phyloP scores from a whole-genome alignment of 2,888 invertebrate genomes.

The Diachrysia chrysitis region DNA sequence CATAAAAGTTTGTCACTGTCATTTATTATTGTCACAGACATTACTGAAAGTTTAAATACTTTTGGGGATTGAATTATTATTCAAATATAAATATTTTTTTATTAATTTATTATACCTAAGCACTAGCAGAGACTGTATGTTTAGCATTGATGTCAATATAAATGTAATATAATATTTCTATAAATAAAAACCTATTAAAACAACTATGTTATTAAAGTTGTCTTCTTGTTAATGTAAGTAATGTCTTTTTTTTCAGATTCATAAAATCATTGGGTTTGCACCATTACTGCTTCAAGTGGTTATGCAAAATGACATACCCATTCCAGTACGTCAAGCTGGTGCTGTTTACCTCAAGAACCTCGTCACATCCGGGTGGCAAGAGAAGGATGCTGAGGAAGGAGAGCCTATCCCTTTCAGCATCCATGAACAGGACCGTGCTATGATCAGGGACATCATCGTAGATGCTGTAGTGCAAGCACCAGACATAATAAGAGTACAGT shows the following conservation, averaged over 20 bases:
- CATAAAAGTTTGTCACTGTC: no score
- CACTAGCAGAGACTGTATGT: no score
- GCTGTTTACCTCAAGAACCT: slow-evolving; percentile 99
- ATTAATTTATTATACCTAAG: no score
- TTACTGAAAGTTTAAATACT: no score
- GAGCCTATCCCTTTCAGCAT: slow-evolving; percentile 94
- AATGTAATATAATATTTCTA: no score
- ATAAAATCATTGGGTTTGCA: slow-evolving; percentile 97
- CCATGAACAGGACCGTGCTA: slow-evolving; percentile 98
- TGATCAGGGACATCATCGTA: slow-evolving; percentile 97
- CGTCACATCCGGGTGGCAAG: slow-evolving; percentile 96
- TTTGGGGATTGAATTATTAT: no score
- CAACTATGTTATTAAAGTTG: no score
- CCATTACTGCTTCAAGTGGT: slow-evolving; percentile 98
- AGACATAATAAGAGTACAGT: slow-evolving; percentile 96
- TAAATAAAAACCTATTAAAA: no score
- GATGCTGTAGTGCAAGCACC: slow-evolving; percentile 98
- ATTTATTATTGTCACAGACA: no score
- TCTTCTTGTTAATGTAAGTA: not conserved
- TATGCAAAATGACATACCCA: slow-evolving; percentile 96
- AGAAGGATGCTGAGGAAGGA: slow-evolving; percentile 93
- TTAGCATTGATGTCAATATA: no score
- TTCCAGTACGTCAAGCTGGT: slow-evolving; percentile 98
- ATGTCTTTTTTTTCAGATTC: slow-evolving; percentile 74
- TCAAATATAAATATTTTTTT: no score